Evolutionary conservation across 2,888 invertebrate species (phyloP).

Genomic region (Lithophane semibrunnea): DNA sequence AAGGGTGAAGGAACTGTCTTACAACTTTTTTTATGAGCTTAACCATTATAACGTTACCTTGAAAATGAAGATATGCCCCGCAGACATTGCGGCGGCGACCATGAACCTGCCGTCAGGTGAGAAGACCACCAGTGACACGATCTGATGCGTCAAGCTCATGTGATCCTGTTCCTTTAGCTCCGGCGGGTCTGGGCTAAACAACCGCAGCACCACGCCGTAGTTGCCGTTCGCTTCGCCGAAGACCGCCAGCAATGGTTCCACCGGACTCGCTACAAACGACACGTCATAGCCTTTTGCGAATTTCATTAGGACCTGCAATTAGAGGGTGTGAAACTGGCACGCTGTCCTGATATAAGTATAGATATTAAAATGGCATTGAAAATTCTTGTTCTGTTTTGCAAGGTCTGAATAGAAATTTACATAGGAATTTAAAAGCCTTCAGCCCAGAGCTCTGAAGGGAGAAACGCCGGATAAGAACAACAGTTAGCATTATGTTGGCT

Average conservation of each 20-base stretch:
- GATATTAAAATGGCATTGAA: neutral
- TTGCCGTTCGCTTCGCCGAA: constrained; percentile 78
- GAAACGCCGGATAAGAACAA: neutral
- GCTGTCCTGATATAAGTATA: neutral
- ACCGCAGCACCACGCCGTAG: constrained; percentile 79
- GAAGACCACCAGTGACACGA: constrained; percentile 82
- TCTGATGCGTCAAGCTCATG: constrained; percentile 84
- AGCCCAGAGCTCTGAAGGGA: neutral
- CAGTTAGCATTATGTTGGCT: neutral
- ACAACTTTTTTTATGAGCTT: neutral
- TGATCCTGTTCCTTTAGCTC: constrained; percentile 63
- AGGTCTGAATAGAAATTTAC: neutral
- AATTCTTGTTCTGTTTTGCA: neutral
- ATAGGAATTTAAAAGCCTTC: neutral
- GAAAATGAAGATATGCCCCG: constrained; percentile 85
- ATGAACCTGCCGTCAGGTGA: constrained; percentile 80
- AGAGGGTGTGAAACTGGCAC: neutral
- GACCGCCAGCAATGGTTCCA: constrained; percentile 79
- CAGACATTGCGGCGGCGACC: constrained; percentile 83
- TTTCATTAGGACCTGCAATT: constrained; percentile 76
- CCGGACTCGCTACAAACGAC: constrained; percentile 81
- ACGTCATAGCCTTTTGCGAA: constrained; percentile 77
- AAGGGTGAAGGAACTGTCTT: neutral
- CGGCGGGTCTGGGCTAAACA: constrained; percentile 49
- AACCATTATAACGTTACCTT: constrained; percentile 69